Evolutionary conservation across 2,797 vertebrate species (phyloP).

Genomic region (Enteromius mattozi): DNA sequence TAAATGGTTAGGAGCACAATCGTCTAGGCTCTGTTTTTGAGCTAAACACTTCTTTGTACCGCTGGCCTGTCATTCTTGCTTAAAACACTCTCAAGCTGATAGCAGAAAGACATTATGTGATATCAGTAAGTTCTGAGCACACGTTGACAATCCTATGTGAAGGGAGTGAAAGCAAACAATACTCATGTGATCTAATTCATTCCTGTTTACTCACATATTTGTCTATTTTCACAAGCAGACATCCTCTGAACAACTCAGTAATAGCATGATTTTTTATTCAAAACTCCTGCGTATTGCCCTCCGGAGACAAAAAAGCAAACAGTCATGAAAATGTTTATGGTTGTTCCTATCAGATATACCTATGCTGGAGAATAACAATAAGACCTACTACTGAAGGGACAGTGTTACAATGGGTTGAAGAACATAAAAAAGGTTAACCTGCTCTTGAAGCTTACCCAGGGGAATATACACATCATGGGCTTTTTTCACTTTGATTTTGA

Average conservation of each 20-base stretch:
- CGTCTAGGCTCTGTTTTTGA: slow-evolving; percentile 61
- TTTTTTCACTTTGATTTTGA: slow-evolving; percentile 58
- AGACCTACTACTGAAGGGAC: slow-evolving; percentile 71
- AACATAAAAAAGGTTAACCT: slow-evolving; percentile 66
- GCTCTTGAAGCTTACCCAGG: slow-evolving; percentile 74
- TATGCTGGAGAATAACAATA: slow-evolving; percentile 81
- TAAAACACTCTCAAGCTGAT: slow-evolving; percentile 36
- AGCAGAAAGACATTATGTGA: slow-evolving; percentile 61
- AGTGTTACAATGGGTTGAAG: slow-evolving; percentile 59
- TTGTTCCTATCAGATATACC: slow-evolving; percentile 75
- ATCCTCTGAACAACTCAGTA: slow-evolving; percentile 40
- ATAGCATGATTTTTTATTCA: slow-evolving; percentile 62
- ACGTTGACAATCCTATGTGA: not conserved
- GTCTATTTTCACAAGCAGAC: slow-evolving; percentile 36
- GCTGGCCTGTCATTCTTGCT: not conserved
- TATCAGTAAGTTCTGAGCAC: slow-evolving; percentile 73
- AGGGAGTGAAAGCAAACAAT: slow-evolving; percentile 30
- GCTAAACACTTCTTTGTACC: slow-evolving; percentile 66
- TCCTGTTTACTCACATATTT: slow-evolving; percentile 44
- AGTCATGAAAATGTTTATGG: slow-evolving; percentile 81
- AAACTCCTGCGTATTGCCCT: slow-evolving; percentile 78
- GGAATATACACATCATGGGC: slow-evolving; percentile 63
- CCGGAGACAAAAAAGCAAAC: slow-evolving; percentile 79
- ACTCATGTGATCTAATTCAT: slow-evolving; percentile 46
- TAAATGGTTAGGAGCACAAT: slow-evolving; percentile 72